Conservation (phyloP, 2,797 vertebrate genomes). For the Myotis vivesi region DNA sequence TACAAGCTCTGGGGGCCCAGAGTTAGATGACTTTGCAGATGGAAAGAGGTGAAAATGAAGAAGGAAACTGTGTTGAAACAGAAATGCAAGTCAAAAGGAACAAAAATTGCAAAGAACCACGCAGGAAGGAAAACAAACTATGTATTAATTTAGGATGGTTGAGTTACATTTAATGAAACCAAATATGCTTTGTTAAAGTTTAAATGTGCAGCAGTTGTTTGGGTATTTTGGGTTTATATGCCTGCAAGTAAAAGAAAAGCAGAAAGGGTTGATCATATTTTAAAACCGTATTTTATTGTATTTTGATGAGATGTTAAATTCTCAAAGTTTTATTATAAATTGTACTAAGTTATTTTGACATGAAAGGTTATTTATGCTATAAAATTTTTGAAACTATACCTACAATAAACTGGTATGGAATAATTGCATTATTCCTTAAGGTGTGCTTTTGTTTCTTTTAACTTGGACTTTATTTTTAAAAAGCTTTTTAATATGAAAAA, state of each 20-base stretch:
- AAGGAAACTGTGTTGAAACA: constrained; percentile 64
- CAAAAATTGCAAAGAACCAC: constrained; percentile 67
- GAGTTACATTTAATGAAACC: constrained; percentile 59
- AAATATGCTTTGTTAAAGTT: constrained; percentile 64
- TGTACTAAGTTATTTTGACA: constrained; percentile 88
- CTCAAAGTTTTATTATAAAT: constrained; percentile 85
- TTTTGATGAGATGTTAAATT: constrained; percentile 82
- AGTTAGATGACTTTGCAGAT: constrained; percentile 85
- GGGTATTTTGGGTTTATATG: constrained; percentile 71
- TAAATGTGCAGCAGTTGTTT: constrained; percentile 74
- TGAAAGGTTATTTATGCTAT: constrained; percentile 85
- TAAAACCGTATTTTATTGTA: constrained; percentile 77
- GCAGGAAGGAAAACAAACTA: constrained; percentile 55
- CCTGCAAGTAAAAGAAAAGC: constrained; percentile 63
- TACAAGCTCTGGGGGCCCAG: constrained; percentile 75
- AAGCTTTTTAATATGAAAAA: constrained; percentile 26
- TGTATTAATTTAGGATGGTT: constrained; percentile 63
- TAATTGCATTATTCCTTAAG: constrained; percentile 58
- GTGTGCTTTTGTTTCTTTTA: constrained; percentile 50
- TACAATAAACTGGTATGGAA: constrained; percentile 77
- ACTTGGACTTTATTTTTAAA: background rate
- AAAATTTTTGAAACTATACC: constrained; percentile 75
- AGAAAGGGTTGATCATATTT: constrained; percentile 76
- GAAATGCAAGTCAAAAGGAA: constrained; percentile 60
- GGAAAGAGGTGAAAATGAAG: constrained; percentile 64